Evolutionary conservation across 2,113 vertebrate genomes (phyloP), one percentile per base, ranked within the genome.

Genomic region (Nipponia nippon): DNA sequence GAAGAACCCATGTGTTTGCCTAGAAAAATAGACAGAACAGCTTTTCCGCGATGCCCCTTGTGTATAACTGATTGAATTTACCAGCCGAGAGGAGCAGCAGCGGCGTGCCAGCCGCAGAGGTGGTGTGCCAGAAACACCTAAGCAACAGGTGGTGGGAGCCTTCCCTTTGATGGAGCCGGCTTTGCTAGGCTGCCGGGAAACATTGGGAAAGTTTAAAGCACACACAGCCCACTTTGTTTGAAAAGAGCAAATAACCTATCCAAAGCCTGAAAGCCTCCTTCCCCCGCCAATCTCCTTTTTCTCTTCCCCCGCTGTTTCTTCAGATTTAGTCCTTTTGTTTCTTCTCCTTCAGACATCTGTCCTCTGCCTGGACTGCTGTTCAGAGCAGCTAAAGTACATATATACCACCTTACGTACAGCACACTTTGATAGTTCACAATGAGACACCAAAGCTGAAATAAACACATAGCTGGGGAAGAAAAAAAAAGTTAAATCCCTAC

Each of bases 301-400:
- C 65, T 86, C 58, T 96, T 52, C 16, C n/a, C 76, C 82, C 1
- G n/a, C 89, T 81, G 67, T 53, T 94, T 77, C 70, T 90, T 96
- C 89, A 95, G 89, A 93, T 93, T 93, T 59, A 90, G 38, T n/a
- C 66, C 89, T 95, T 97, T 96, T 97, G 94, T 97, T 90, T 96
- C 89, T 96, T 78, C 89, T 81, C 70, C 58, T 82, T 70, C 82
- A 85, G 83, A 78, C 85, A 97, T 97, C 78, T 96, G 94, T 87
- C 93, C 95, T 95, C 55, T 81, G 94, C 75, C 70, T 75, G 88
- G 92, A 70, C 92, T 13, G 26, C 93, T 80, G 91, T 29, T 97
- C 29, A 6, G 81, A 73, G 86, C 49, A 25, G 89, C 73, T 83
- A 88, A 84, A 95, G 83, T 69, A 76, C 40, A 93, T 77, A 75